Evolutionary conservation across 2,797 vertebrate genomes (phyloP), one percentile per base, ranked within the genome.

Genomic region (Phataginus tetradactyla): DNA sequence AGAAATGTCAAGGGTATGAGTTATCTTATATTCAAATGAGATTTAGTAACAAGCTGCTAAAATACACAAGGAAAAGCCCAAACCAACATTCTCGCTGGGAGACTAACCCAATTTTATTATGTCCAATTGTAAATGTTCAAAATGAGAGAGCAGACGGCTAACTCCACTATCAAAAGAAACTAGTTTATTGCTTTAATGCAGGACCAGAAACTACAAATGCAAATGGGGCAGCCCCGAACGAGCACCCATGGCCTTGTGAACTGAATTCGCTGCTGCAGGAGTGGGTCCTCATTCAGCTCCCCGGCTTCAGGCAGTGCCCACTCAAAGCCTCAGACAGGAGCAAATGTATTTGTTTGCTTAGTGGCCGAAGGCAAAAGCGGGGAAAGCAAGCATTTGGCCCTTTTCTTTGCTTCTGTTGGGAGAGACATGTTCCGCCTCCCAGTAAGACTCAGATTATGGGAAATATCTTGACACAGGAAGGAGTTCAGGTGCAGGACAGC

Each of bases 11-110:
- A 86, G 15, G 55, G 11, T 34, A 72, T 49, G 32, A 4, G 80
- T 74, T 85, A 85, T 79, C 85, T 59, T 80, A 79, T 45, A 95
- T 37, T 74, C 49, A 96, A 72, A 61, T 61, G 37, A 88, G 20
- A 91, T 39, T 45, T 63, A 45, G 13, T 59, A 61, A 71, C 23
- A 71, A 84, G 53, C 18, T 66, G 11, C 15, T 93, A 85, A 75
- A 68, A 69, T 79, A 14, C 61, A 7, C 17, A 17, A 18, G 13
- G 7, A 3, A 13, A 32, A 61, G 18, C 34, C 34, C n/a, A 49
- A 64, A 61, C 20, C 51, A 90, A 68, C 37, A 69, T 71, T 17
- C 15, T 59, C 51, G 45, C 29, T 71, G n/a, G 57, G 34, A 87
- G 34, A 61, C 34, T 88, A 84, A 74, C 51, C 12, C 18, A 77